These are phyloP conservation scores for Hiodon tergisus DNA, from an alignment of 2,113 vertebrate genomes.

Conservation along the genomic window DNA sequence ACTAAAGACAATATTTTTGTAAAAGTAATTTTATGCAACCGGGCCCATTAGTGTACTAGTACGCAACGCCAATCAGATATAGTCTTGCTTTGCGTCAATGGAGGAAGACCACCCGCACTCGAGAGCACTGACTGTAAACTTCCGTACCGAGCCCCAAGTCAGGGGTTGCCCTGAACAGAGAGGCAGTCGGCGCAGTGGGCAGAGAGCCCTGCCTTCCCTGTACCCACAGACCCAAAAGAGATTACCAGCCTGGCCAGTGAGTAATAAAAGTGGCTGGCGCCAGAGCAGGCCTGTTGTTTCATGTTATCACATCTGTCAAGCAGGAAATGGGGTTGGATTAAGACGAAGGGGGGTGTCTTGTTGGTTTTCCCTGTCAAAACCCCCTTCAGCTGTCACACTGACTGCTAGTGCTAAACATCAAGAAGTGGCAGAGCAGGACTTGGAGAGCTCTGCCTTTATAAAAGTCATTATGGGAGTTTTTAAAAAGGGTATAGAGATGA, in stretches of 20 bases:
- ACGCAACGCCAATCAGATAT: too few species aligned
- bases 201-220: not conserved
- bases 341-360: constrained; percentile 33
- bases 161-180: not conserved
- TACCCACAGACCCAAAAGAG: constrained; percentile 16
- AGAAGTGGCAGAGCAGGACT: not conserved
- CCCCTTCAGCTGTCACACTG: constrained; percentile 20
- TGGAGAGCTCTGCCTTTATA: not conserved
- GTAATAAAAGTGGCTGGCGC: constrained; percentile 42
- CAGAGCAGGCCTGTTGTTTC: constrained; percentile 29
- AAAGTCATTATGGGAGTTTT: too few species aligned
- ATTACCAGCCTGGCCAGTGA: constrained; percentile 28
- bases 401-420: not conserved
- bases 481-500: too few species aligned
- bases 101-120: too few species aligned
- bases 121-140: too few species aligned
- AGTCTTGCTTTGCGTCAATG: too few species aligned
- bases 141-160: too few species aligned
- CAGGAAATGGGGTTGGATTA: constrained; percentile 33
- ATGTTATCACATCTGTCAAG: constrained; percentile 44
- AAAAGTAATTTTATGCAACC: too few species aligned
- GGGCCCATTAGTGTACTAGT: too few species aligned
- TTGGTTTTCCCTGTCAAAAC: constrained; percentile 25
- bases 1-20: too few species aligned
- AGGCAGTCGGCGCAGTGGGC: not conserved